These are phyloP conservation scores for Idaea aversata DNA, from an alignment of 2,888 invertebrate genomes.

Conservation along the genomic window DNA sequence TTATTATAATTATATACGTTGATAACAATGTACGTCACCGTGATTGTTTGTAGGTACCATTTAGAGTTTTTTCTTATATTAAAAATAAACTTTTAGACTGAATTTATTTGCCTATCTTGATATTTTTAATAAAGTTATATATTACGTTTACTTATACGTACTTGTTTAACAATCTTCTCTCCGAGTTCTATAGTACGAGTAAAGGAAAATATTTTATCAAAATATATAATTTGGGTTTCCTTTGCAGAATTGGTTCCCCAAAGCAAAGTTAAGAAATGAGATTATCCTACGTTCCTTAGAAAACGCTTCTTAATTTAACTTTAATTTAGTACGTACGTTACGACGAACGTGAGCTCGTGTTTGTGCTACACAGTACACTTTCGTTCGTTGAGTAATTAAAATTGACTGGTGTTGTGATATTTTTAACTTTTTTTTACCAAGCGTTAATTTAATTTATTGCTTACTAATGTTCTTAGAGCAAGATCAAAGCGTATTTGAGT, in stretches of 20 bases:
- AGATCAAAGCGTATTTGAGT: conserved; percentile 49
- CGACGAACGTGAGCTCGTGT: background rate
- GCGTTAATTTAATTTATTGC: background rate
- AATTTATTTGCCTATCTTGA: no score
- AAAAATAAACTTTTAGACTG: no score
- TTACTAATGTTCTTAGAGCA: conserved; percentile 7
- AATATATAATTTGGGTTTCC: background rate
- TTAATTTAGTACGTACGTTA: background rate
- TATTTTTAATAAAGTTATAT: no score
- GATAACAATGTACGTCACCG: no score
- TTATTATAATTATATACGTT: no score
- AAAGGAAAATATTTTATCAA: background rate
- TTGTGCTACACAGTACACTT: background rate
- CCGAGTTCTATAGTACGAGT: background rate
- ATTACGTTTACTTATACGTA: no score
- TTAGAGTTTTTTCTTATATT: no score
- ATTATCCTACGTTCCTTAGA: background rate
- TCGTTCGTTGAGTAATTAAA: background rate
- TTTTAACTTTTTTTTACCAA: background rate
- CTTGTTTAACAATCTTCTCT: background rate
- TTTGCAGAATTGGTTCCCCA: background rate
- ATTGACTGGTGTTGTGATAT: background rate
- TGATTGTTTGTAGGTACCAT: no score
- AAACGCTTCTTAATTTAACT: background rate
- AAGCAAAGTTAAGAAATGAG: background rate